Conservation (phyloP, 2,888 invertebrate species). For the Polydrusus cervinus region DNA sequence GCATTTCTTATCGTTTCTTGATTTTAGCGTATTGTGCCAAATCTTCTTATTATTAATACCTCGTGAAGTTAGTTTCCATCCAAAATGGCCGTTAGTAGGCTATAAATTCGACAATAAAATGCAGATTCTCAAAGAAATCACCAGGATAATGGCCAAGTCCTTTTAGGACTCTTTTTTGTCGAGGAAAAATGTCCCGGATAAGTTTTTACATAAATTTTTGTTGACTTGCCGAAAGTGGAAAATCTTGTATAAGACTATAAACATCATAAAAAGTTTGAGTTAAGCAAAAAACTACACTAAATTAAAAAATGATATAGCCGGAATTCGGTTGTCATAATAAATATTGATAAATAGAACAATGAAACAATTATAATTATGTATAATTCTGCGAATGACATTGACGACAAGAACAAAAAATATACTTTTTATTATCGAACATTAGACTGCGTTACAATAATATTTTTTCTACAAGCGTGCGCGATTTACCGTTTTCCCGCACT, state of each 20-base stretch:
- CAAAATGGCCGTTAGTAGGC: constrained; percentile 42
- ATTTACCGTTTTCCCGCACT: too few relatives aligned
- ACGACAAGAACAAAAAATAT: too few relatives aligned
- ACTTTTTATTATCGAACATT: too few relatives aligned
- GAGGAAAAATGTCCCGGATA: constrained; percentile 46
- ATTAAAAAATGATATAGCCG: background rate
- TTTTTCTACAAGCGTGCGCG: too few relatives aligned
- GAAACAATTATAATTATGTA: too few relatives aligned
- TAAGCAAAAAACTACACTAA: constrained; percentile 18
- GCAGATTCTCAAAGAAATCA: constrained; percentile 51
- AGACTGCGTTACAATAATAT: too few relatives aligned
- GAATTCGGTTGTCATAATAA: background rate
- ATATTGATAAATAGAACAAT: too few relatives aligned
- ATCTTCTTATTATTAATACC: constrained; percentile 43
- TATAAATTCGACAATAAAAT: constrained; percentile 54
- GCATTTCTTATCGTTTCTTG: constrained; percentile 33
- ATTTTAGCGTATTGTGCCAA: constrained; percentile 44
- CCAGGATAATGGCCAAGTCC: constrained; percentile 48
- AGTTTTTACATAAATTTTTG: constrained; percentile 52
- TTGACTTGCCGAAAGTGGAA: constrained; percentile 40
- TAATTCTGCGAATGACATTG: too few relatives aligned
- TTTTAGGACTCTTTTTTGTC: constrained; percentile 47
- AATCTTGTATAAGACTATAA: constrained; percentile 40
- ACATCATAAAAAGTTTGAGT: constrained; percentile 27
- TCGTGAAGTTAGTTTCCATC: constrained; percentile 42